Base-by-base conservation (phyloP, 2,888 invertebrate species). In the Leucoptera coffeella region DNA sequence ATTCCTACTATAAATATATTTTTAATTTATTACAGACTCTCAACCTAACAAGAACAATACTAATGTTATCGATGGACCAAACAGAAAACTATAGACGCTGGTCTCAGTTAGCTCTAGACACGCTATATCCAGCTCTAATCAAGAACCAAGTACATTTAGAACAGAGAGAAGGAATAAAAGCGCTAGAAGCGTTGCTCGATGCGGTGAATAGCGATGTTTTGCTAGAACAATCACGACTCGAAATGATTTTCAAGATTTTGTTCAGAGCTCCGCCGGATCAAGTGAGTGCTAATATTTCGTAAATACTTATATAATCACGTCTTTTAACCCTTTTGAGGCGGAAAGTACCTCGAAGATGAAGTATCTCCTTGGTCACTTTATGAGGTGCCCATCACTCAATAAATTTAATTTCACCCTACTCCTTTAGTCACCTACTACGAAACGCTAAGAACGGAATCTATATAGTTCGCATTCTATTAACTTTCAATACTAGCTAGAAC, bases 51-150 rank as follows among this genome's bases (percentile, higher is more conserved):
- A 73, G 88, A 9, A 67, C 87, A 32, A 77, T 80, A 15, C 51
- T 84, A 12, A 79, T 87, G 26, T 64, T 90, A 20, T 78, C 81
- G 2, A 85, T 85, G 49, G 79, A 78, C 30, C 82, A 84, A 30
- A 78, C 80, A 2, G 85, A 88, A 42, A 80, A 82, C 39, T 88
- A 88, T 80, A 76, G 80, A 31, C 74, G 82, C 26, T 80, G 87
- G 77, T 90, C 89, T 0, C 77, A 82, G 35, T 73, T 84, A 32
- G 80, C 86, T 1, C 74, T 79, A 21, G 85, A 86, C 38, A 76
- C 78, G 0, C 53, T 89, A 1, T 81, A 83, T 8, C 62, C n/a
- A n/a, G n/a, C n/a, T n/a, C n/a, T n/a, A n/a, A n/a, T n/a, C n/a
- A n/a, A n/a, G n/a, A n/a, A n/a, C n/a, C n/a, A n/a, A n/a, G n/a